Percentiles rank a stretch among this genome's conserved stretches.
Conservation (phyloP, 2,888 invertebrate species). For the Agonopterix alstromeriana region DNA sequence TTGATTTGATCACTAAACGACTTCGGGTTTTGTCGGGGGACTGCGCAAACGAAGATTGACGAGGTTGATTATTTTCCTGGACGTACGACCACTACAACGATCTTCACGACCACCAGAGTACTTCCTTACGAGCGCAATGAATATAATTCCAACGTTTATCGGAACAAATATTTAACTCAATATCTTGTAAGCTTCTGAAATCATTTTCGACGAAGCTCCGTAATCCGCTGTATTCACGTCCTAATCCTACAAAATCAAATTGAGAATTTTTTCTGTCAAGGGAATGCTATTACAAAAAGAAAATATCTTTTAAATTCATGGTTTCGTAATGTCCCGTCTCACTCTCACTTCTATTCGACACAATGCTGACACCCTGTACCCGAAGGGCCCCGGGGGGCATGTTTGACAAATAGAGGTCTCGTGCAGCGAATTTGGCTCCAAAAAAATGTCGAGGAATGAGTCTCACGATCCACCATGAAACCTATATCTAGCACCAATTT, state of each 20-base stretch:
- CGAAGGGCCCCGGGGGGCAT: conserved; percentile 33
- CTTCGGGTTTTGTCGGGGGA: too few relatives aligned
- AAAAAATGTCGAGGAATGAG: conserved; percentile 59
- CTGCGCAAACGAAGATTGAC: too few relatives aligned
- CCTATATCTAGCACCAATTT: conserved; percentile 34
- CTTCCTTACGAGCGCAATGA: not conserved
- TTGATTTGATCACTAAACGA: too few relatives aligned
- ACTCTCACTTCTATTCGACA: conserved; percentile 28
- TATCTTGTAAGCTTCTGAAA: conserved; percentile 14
- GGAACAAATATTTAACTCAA: conserved; percentile 4
- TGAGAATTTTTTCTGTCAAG: conserved; percentile 15
- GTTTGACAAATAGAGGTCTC: conserved; percentile 67
- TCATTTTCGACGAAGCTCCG: conserved; percentile 18
- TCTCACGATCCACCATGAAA: conserved; percentile 40
- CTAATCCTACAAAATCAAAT: conserved; percentile 36
- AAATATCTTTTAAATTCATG: conserved; percentile 33
- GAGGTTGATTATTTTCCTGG: too few relatives aligned
- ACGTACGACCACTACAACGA: too few relatives aligned
- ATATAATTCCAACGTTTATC: too few relatives aligned
- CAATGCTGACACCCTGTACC: conserved; percentile 30
- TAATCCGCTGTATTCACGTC: conserved; percentile 19
- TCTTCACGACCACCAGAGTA: not conserved
- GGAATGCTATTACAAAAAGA: conserved; percentile 7
- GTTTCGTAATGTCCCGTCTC: conserved; percentile 21
- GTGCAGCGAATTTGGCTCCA: conserved; percentile 56